Evolutionary conservation across 2,888 invertebrate species (phyloP).

Genomic region (Coenonympha glycerion): DNA sequence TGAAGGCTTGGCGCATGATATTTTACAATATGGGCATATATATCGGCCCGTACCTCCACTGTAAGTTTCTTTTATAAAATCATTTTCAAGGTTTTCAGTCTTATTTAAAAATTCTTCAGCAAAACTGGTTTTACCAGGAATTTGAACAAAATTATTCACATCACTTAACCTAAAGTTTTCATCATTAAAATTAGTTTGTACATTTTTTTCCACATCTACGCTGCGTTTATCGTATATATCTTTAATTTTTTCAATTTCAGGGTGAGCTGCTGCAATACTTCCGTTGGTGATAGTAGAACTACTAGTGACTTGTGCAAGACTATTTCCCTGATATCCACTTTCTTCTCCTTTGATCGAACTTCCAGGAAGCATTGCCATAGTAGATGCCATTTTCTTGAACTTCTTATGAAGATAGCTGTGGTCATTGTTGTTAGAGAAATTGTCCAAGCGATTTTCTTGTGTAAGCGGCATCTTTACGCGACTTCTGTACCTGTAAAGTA

Average conservation of each 20-base stretch:
- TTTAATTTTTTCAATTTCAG: constrained; percentile 69
- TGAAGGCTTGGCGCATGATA: constrained; percentile 93
- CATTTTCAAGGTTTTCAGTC: constrained; percentile 74
- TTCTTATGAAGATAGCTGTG: constrained; percentile 93
- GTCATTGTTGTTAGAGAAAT: constrained; percentile 75
- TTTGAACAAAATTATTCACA: constrained; percentile 69
- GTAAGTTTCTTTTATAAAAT: constrained; percentile 68
- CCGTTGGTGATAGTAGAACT: constrained; percentile 60
- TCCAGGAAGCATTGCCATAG: constrained; percentile 58
- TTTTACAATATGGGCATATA: constrained; percentile 90
- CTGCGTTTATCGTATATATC: constrained; percentile 44
- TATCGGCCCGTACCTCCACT: constrained; percentile 79
- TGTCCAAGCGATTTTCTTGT: constrained; percentile 71
- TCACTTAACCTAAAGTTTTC: constrained; percentile 67
- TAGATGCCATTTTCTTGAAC: constrained; percentile 90
- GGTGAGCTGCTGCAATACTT: constrained; percentile 66
- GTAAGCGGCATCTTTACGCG: constrained; percentile 69
- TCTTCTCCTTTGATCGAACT: constrained; percentile 52
- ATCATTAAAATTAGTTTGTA: constrained; percentile 73
- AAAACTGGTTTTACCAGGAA: constrained; percentile 73
- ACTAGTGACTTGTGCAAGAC: constrained; percentile 47
- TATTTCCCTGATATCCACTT: constrained; percentile 50
- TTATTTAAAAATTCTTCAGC: constrained; percentile 73
- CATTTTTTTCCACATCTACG: constrained; percentile 60
- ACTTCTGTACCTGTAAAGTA: constrained; percentile 59